Base-by-base conservation (phyloP, 2,797 vertebrate genomes). In the Naso thynnoides region DNA sequence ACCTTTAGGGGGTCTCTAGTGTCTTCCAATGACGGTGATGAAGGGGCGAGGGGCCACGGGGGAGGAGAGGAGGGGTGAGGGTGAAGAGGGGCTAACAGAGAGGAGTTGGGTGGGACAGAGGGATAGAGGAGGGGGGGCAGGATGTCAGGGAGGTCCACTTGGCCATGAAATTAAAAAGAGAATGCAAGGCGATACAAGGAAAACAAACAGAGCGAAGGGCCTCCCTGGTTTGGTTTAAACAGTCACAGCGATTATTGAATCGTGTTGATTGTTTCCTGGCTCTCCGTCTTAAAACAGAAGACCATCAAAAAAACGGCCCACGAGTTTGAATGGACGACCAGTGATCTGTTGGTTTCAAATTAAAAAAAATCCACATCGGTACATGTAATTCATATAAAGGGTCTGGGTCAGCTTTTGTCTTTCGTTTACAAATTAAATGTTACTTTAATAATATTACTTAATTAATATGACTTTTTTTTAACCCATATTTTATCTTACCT, bases 151-250 rank as follows among this genome's bases (percentile, higher is more conserved):
- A 90, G 91, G 89, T 93, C 92, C 71, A 73, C 83, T 87, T 90
- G 83, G 88, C 86, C 91, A 86, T 89, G 89, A 91, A 92, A 92
- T 89, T 87, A 89, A 91, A 91, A 89, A 83, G 82, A 44, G 74
- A 91, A 90, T 81, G 90, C 87, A 91, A 92, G 29, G 45, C 3
- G 86, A 92, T 84, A 85, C 86, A 89, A 80, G 84, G 63, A 81
- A 92, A 93, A 93, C 78, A 92, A 93, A 93, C 87, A 89, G 64
- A 57, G 52, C 15, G 27, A 13, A 59, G 53, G 82, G 75, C 87
- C 85, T 82, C 85, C 79, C 80, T 53, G 75, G 69, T 71, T 67
- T 21, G 64, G 61, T 83, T 76, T 84, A 86, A 90, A 90, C 88
- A 85, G 85, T 62, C 64, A 3, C 39, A 54, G 79, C 83, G 85